phyloP scores from a whole-genome alignment of 2,113 vertebrate species.

The Pardalotus punctatus region DNA sequence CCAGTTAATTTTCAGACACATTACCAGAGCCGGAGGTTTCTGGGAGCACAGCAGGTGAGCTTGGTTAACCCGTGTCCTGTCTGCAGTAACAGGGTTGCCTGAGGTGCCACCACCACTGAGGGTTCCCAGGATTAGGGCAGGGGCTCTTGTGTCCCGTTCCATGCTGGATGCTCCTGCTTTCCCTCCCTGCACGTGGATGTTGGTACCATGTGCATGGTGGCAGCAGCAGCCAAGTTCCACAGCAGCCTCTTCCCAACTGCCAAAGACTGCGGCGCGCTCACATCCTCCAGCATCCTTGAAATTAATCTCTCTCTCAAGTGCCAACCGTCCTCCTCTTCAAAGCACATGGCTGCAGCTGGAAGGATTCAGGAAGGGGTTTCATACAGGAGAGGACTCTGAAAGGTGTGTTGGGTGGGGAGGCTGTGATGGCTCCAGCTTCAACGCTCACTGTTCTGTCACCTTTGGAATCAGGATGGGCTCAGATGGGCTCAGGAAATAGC shows the following conservation, averaged over 20 bases:
- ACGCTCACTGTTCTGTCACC: rapidly evolving
- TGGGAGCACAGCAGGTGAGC: neutral
- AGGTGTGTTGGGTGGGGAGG: neutral
- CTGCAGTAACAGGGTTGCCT: neutral
- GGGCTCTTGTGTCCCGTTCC: rapidly evolving
- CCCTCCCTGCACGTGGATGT: neutral
- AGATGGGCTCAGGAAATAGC: neutral
- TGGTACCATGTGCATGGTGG: neutral
- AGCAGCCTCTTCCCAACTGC: neutral
- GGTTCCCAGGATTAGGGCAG: neutral
- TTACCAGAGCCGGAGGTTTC: neutral
- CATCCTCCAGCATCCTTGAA: neutral
- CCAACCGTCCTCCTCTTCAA: neutral
- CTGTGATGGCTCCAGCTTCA: neutral
- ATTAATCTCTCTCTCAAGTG: neutral
- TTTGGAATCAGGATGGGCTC: neutral
- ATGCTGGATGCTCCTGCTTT: neutral
- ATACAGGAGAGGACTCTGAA: neutral
- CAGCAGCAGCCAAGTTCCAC: neutral
- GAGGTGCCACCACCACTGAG: neutral
- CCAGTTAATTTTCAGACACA: neutral
- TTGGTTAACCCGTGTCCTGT: neutral
- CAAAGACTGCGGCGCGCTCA: rapidly evolving
- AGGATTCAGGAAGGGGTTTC: neutral
- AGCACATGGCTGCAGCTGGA: neutral